Evolutionary conservation across 2,113 vertebrate species (phyloP).

Genomic region (Actinemys pallida): DNA sequence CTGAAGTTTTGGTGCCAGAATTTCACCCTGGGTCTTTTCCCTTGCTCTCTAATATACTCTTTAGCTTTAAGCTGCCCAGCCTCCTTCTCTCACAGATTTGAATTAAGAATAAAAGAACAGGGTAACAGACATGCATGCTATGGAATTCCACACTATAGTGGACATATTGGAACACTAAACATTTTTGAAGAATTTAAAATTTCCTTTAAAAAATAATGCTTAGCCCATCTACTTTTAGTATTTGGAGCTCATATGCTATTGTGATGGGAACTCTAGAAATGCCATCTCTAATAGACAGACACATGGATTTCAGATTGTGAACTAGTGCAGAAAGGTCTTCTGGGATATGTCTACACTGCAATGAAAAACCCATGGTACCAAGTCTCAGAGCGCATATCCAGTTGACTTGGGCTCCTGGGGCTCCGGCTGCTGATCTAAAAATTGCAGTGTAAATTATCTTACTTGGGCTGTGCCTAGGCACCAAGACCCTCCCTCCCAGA

Average conservation of each 20-base stretch:
- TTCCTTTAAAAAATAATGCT: not conserved
- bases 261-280: not conserved
- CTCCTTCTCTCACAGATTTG: not conserved
- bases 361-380: not conserved
- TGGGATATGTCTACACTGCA: not conserved
- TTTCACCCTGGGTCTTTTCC: not conserved
- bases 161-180: not conserved
- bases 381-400: not conserved
- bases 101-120: not conserved
- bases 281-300: not conserved
- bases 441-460: not conserved
- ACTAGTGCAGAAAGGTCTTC: not conserved
- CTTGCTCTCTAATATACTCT: not conserved
- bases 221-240: not conserved
- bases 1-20: not conserved
- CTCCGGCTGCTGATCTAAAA: not conserved
- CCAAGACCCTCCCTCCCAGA: not conserved
- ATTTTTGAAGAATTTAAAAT: not conserved
- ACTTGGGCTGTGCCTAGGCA: not conserved
- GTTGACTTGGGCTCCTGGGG: not conserved
- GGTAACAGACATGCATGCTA: not conserved
- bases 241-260: not conserved
- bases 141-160: not conserved
- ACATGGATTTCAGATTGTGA: not conserved
- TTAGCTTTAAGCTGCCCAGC: not conserved